Conservation (phyloP, 2,888 invertebrate genomes). For the Drosophila merina region DNA sequence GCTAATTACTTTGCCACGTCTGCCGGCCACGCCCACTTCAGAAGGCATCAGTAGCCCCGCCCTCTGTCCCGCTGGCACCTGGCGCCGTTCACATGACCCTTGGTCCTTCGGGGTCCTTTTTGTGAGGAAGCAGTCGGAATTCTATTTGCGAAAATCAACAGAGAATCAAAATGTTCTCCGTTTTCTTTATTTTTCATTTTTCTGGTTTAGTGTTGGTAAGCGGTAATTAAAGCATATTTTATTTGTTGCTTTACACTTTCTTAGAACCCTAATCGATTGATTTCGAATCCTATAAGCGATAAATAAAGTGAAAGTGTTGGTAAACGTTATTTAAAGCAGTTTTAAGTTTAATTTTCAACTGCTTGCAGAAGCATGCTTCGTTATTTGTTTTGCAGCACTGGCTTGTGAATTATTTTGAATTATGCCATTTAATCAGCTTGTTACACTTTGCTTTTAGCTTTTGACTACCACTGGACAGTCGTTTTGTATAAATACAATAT, state of each 20-base stretch:
- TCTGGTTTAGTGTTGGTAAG: constrained; percentile 1
- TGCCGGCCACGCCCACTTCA: constrained; percentile 63
- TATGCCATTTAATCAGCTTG: no score
- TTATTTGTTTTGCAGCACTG: no score
- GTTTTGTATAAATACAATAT: not conserved
- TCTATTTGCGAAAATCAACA: constrained; percentile 74
- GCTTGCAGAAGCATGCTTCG: no score
- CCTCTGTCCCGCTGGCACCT: constrained; percentile 33
- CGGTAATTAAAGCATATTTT: not conserved
- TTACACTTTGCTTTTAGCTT: no score
- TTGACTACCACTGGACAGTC: not conserved
- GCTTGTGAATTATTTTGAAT: no score
- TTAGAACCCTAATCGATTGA: no score
- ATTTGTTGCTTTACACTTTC: not conserved
- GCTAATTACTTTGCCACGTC: constrained; percentile 79
- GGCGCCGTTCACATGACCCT: constrained; percentile 37
- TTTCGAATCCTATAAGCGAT: no score
- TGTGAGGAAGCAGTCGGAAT: constrained; percentile 24
- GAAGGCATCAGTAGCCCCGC: constrained; percentile 12
- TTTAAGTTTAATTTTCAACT: not conserved
- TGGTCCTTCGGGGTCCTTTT: constrained; percentile 14
- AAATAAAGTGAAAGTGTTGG: not conserved
- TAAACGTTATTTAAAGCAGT: not conserved
- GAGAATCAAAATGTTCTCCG: constrained; percentile 8
- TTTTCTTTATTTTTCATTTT: constrained; percentile 11